A percentile compares a stretch with the other conserved stretches of the same genome.
phyloP scores from a whole-genome alignment of 2,113 vertebrate species.

The Siphamia tubifer region DNA sequence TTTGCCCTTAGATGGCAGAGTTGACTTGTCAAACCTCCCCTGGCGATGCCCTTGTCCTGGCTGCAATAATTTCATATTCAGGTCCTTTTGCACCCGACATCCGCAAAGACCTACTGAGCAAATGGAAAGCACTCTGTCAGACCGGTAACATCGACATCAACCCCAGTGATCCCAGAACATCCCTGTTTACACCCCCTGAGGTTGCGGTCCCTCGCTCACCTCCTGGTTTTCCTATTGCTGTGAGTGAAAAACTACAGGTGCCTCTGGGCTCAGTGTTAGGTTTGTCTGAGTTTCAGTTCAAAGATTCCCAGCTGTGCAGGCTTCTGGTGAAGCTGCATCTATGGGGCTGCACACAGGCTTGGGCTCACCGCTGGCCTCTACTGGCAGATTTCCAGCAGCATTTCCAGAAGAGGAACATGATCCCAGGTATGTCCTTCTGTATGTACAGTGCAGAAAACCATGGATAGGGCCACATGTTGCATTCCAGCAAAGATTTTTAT shows the following conservation, averaged over 20 bases:
- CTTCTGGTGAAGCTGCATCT: conserved; percentile 72
- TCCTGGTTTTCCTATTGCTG: conserved; percentile 52
- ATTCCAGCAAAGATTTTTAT: no score
- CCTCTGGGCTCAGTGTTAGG: conserved; percentile 65
- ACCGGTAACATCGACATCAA: conserved; percentile 64
- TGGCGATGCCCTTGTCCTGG: conserved; percentile 82
- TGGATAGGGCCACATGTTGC: no score
- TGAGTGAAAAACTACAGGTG: conserved; percentile 55
- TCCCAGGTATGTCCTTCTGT: conserved; percentile 47
- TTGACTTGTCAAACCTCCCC: conserved; percentile 25
- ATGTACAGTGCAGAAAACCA: no score
- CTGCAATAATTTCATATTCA: conserved; percentile 80
- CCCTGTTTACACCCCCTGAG: conserved; percentile 22
- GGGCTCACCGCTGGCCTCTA: conserved; percentile 74
- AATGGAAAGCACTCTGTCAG: conserved; percentile 79
- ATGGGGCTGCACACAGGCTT: conserved; percentile 46
- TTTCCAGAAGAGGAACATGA: conserved; percentile 45
- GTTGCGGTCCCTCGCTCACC: not conserved
- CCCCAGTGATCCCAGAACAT: conserved; percentile 69
- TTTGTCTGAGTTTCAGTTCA: conserved; percentile 36
- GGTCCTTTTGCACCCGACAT: conserved; percentile 78
- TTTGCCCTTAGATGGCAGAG: conserved; percentile 67
- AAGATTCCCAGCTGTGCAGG: conserved; percentile 42
- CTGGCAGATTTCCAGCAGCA: conserved; percentile 76
- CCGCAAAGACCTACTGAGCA: conserved; percentile 77